These are phyloP conservation scores for Formica exsecta DNA, from an alignment of 1,140 invertebrate genomes.

Conservation along the genomic window DNA sequence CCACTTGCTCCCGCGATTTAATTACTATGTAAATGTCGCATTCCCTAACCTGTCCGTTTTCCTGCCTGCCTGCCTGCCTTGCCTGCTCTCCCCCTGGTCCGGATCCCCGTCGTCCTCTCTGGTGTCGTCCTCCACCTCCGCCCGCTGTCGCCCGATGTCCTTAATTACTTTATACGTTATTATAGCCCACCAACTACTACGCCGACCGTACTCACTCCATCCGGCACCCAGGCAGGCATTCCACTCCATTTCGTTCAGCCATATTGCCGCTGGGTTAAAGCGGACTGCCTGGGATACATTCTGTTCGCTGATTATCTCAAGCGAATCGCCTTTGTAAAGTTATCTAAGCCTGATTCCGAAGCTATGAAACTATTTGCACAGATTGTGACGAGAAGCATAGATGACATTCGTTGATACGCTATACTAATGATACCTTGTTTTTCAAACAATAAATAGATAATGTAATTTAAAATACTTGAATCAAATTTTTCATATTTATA, in stretches of 20 bases:
- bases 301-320: constrained; percentile 76
- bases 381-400: constrained; percentile 82
- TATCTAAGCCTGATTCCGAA: constrained; percentile 72
- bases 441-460: constrained; percentile 12
- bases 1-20: constrained; percentile 86
- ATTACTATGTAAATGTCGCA: constrained; percentile 87
- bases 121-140: constrained; percentile 32
- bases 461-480: not conserved
- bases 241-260: constrained; percentile 79
- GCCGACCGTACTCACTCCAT: constrained; percentile 81
- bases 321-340: constrained; percentile 78
- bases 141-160: constrained; percentile 86
- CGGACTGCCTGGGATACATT: constrained; percentile 86
- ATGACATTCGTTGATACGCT: constrained; percentile 79
- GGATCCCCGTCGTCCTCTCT: constrained; percentile 56
- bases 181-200: constrained; percentile 84
- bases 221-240: constrained; percentile 70
- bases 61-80: constrained; percentile 67
- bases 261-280: constrained; percentile 75
- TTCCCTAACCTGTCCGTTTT: constrained; percentile 84
- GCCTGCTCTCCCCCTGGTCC: constrained; percentile 31
- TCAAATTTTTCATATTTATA: constrained; percentile 28
- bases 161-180: constrained; percentile 87
- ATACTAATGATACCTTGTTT: constrained; percentile 74
- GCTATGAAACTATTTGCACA: not conserved